A percentile compares a stretch with the other conserved stretches of the same genome.
phyloP scores from a whole-genome alignment of 1,140 invertebrate genomes.

The Meloidogyne exigua region DNA sequence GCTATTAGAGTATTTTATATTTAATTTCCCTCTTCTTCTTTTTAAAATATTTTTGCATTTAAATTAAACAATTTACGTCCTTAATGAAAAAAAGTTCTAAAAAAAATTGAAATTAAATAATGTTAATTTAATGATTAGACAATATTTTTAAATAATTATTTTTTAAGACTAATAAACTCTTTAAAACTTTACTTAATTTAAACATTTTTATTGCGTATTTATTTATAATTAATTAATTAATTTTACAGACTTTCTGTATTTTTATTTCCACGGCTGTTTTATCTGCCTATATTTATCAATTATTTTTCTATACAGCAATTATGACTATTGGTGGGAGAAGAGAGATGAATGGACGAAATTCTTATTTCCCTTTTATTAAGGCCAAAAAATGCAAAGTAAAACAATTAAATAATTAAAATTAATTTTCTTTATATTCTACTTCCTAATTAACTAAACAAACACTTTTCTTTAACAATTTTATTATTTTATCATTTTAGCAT shows the following conservation, averaged over 20 bases:
- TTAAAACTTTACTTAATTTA: background rate
- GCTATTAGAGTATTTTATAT: slow-evolving; percentile 68
- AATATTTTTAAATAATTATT: slow-evolving; percentile 12
- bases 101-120: no score
- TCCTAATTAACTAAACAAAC: no score
- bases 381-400: slow-evolving; percentile 43
- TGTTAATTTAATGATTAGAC: no score
- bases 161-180: background rate
- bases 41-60: no score
- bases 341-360: slow-evolving; percentile 49
- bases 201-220: no score
- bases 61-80: no score
- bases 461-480: background rate
- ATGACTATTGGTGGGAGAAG: slow-evolving; percentile 54
- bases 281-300: slow-evolving; percentile 61
- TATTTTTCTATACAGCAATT: slow-evolving; percentile 61
- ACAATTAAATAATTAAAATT: no score
- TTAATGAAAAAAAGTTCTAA: no score
- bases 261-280: slow-evolving; percentile 59
- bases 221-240: no score
- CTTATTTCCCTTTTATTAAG: slow-evolving; percentile 53
- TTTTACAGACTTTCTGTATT: slow-evolving; percentile 56
- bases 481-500: slow-evolving; percentile 1
- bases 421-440: no score
- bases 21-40: no score